Base-by-base conservation (phyloP, 2,888 invertebrate genomes). In the Leucophora obtusa region DNA sequence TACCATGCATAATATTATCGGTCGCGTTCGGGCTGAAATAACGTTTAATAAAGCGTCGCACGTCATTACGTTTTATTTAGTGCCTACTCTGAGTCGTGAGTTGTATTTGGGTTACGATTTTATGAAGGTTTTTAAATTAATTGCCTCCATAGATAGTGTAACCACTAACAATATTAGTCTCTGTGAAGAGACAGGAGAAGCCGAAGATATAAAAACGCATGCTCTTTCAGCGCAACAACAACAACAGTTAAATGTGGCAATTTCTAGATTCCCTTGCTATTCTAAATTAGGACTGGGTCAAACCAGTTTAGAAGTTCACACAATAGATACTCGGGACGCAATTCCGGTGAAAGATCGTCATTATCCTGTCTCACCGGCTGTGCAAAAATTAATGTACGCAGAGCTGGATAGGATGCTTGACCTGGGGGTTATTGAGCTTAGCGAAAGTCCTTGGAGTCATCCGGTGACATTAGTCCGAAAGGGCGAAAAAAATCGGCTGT, bases 91-190 rank as follows among this genome's bases (percentile, higher is more conserved):
- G 15, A 72, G 3, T n/a, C n/a, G 72, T 8, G 10, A 51, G 2
- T 43, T 72, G 6, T 72, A 63, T 33, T 18, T 72, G n/a, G 63
- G 63, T 0, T 54, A 63, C 2, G 72, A 72, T 28, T 72, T 72
- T n/a, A 54, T 72, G 33, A 9, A 10, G 10, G 15, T 3, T 1
- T 72, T 72, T 15, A 10, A 15, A 14, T 3, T 72, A n/a, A 56
- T 72, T 5, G n/a, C 24, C 0, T 14, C 8, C 1, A 9, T 72
- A 2, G 24, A 38, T 14, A 56, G 72, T 7, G 14, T 72, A 1
- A 47, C 72, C 10, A 63, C 56, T 4, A 63, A 72, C 14, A 11
- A 4, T 6, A 33, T 72, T 0, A 53, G 11, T 11, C 5, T 63
- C 1, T 47, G 63, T 47, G 43, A 60, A 0, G 63, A 58, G 14